Base-by-base conservation (phyloP, 2,797 vertebrate genomes). In the Argentina silus region DNA sequence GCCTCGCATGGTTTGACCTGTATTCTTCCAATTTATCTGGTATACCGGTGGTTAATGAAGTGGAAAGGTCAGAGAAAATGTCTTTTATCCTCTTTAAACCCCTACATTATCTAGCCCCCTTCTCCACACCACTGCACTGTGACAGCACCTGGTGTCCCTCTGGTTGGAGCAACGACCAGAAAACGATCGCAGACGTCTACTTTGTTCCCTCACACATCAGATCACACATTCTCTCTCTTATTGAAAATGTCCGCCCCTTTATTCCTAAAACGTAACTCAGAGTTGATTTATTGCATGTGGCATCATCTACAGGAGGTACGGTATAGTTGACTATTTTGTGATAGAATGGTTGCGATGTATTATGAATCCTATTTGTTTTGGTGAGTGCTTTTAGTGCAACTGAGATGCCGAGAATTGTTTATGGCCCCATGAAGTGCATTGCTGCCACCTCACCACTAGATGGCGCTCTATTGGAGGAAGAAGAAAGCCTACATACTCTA, bases 321-420 rank as follows among this genome's bases (percentile, higher is more conserved):
- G 83, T 81, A 87, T 84, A 57, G 57, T 23, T 59, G 12, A 15
- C n/a, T 56, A 43, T 47, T 57, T 75, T 53, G 14, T 62, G 48
- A 64, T 84, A 85, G 86, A 88, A 88, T 88, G 75, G 88, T 83
- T 88, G 87, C 27, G 85, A 87, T 87, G 84, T 83, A 88, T 88
- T 90, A 89, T 87, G 81, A 90, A 91, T 91, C 87, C 85, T 86
- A 91, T 91, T 90, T 91, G 89, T 87, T 85, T 85, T 77, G 73
- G 73, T 0, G 63, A 76, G 66, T 74, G 45, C 27, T 23, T 63
- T 14, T 51, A 14, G 43, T 12, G 14, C 27, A 1, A 27, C 6
- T 27, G 27, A 63, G 27, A 27, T 48, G 57, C 6, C 75, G 77
- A 67, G 36, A n/a, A 3, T 9, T 2, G 14, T 4, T 3, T 62